These are phyloP conservation scores for Hippopotamyrus pictus DNA, from an alignment of 2,797 vertebrate species.

Conservation along the genomic window DNA sequence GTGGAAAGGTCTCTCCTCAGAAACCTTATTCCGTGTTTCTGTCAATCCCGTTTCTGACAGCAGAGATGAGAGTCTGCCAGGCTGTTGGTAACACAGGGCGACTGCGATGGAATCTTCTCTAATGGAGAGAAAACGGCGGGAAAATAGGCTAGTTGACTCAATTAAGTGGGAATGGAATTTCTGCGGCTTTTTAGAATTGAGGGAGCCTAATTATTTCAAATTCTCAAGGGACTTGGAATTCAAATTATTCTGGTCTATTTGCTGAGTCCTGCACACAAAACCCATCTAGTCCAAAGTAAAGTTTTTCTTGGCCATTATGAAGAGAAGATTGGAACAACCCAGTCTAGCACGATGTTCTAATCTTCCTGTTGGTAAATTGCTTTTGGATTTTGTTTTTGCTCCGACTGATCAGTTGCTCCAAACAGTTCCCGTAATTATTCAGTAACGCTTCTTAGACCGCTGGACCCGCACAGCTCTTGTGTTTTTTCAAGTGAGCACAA, in stretches of 20 bases:
- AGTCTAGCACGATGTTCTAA: background rate
- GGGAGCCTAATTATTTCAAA: background rate
- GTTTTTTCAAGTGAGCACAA: background rate
- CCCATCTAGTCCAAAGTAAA: background rate
- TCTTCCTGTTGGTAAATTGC: conserved; percentile 1
- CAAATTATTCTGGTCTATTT: background rate
- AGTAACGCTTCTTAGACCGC: background rate
- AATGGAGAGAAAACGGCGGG: background rate
- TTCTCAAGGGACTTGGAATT: background rate
- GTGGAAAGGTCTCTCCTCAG: background rate
- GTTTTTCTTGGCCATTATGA: background rate
- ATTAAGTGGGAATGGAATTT: background rate
- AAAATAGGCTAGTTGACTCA: background rate
- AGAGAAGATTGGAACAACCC: background rate
- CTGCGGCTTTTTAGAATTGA: background rate
- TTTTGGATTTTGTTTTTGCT: background rate
- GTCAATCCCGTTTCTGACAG: background rate
- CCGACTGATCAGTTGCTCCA: background rate
- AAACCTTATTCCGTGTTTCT: background rate
- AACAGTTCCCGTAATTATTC: background rate
- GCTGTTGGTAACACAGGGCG: background rate
- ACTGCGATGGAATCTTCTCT: background rate
- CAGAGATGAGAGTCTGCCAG: background rate
- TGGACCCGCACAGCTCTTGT: background rate
- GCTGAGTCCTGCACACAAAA: background rate